These are phyloP conservation scores for Oncorhynchus tshawytscha DNA, from an alignment of 2,113 vertebrate species.

Conservation along the genomic window DNA sequence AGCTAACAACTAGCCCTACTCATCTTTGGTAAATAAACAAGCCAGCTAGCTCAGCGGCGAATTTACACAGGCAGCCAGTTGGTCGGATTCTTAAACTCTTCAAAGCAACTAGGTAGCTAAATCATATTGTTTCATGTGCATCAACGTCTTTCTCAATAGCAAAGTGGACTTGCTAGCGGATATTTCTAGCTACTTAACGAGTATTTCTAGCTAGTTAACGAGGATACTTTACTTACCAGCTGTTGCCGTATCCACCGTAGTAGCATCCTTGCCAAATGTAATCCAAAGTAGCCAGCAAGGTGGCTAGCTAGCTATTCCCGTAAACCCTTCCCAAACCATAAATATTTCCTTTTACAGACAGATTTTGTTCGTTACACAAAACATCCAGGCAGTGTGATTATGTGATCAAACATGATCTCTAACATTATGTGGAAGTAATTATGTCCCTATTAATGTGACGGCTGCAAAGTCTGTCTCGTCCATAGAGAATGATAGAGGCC, in stretches of 20 bases:
- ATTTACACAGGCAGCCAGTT: too few species aligned
- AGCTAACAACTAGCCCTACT: too few species aligned
- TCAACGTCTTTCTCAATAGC: too few species aligned
- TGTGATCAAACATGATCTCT: neutral
- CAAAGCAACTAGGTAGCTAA: neutral
- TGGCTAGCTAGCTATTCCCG: conserved; percentile 67
- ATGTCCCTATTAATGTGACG: too few species aligned
- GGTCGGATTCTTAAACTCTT: neutral
- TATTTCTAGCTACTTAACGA: neutral
- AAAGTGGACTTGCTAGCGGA: neutral
- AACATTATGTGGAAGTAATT: neutral
- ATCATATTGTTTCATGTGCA: too few species aligned
- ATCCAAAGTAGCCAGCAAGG: conserved; percentile 49
- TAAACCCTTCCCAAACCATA: conserved; percentile 54
- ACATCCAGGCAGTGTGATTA: conserved; percentile 13
- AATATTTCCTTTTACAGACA: conserved; percentile 42
- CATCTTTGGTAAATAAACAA: too few species aligned
- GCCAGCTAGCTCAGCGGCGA: too few species aligned
- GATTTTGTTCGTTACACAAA: conserved; percentile 52
- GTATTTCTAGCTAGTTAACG: neutral
- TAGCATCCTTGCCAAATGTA: conserved; percentile 76
- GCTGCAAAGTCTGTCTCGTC: too few species aligned
- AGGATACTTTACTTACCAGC: conserved; percentile 78
- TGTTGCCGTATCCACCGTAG: conserved; percentile 92
- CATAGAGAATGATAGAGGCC: too few species aligned